Evolutionary conservation across 1,140 invertebrate species (phyloP), one percentile per base, ranked within the genome.

Genomic region (Eubasilissa regina): DNA sequence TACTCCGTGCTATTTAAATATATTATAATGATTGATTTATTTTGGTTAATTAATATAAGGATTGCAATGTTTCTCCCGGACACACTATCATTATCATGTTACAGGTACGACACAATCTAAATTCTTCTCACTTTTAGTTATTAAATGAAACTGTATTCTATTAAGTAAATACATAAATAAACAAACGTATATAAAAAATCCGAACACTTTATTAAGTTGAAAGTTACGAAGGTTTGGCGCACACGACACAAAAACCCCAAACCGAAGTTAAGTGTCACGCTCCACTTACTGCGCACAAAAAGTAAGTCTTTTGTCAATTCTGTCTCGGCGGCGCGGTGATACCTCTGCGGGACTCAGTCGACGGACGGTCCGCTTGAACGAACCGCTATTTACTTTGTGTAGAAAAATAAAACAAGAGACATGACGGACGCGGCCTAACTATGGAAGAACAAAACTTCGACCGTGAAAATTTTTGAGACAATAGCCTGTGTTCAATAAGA

Each of bases 231-330:
- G 45, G 66, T 70, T 70, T 48, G 44, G 43, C 47, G 66, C 66
- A 70, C 66, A 51, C 44, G 66, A 21, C 47, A 51, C 66, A 17
- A 70, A 70, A 15, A 35, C 25, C 19, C 35, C 45, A 9, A 25
- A 66, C 13, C 47, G 51, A 64, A 76, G 58, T 76, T 64, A 51
- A 75, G 58, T 62, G 76, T n/a, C 64, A 70, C 76, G 76, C 76
- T 77, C 76, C 51, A 70, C 48, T 70, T 77, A 53, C 19, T 45
- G 53, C 64, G 21, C 15, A 77, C 53, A 77, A 77, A 77, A 77
- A 66, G 11, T 35, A 77, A 56, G 51, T 70, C 76, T 77, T 62
- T 68, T 77, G 76, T 77, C 76, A 77, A 70, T 77, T 66, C 76
- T 77, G 55, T 77, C 64, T 51, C 21, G 53, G 15, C 56, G 55